Base-by-base conservation (phyloP, 2,888 invertebrate species). In the Standfussiana lucernea region DNA sequence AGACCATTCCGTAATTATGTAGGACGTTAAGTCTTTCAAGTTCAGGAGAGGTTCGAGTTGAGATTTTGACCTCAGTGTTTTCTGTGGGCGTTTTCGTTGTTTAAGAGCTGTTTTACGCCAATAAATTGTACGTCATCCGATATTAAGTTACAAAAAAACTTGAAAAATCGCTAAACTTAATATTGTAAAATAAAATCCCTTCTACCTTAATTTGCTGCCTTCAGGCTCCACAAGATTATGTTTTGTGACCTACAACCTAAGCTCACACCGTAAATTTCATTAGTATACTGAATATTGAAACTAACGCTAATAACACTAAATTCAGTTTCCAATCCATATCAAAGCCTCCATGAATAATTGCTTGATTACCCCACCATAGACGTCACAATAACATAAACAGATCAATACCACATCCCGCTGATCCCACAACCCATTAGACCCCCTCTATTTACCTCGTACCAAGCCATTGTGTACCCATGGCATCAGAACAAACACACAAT, bases 371-470 rank as follows among this genome's bases (percentile, higher is more conserved):
- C 47, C 53, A 10, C 37, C 21, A 42, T 42, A 50, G 35, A 67
- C 64, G 76, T 53, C 65, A 80, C 47, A 53, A 50, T 35, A 35
- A 61, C 59, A 69, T 37, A 42, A 59, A 40, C 71, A 45, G 75
- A 82, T 80, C 85, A 71, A 82, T 84, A 80, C 47, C 42, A 71
- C 67, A 68, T 80, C 82, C 75, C 64, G 37, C 73, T 50, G 73
- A 67, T 80, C 50, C 37, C 66, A 72, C 66, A 77, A 64, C 65
- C 64, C 67, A 87, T 80, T 78, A 72, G 50, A 59, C 40, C 70
- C 87, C 86, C 85, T 72, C 67, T 80, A 65, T 85, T 83, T 85
- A 72, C 70, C 77, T 68, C 62, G 45, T n/a, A n/a, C n/a, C n/a
- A 37, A 45, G 59, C 67, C 45, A 59, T 56, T 80, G 71, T 82